These are phyloP conservation scores for Apocheima hispidaria DNA, from an alignment of 2,888 invertebrate species.

Conservation along the genomic window DNA sequence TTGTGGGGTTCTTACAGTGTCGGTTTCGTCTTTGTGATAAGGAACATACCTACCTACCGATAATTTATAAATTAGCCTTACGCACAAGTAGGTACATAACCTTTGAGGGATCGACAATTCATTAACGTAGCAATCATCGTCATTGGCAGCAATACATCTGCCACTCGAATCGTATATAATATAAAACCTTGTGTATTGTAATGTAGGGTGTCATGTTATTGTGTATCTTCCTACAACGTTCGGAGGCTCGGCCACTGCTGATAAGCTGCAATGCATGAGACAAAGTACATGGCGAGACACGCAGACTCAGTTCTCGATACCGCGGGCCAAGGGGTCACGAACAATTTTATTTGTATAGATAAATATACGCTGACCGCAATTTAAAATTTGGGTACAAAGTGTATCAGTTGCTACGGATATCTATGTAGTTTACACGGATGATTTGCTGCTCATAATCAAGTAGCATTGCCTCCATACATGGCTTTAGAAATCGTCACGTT, in stretches of 20 bases:
- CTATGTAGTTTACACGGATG: conserved; percentile 1
- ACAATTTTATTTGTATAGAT: conserved; percentile 34
- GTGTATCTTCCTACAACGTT: not conserved
- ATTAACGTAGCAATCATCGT: no score
- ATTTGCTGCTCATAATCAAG: not conserved
- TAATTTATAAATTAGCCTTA: no score
- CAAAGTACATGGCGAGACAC: conserved; percentile 24
- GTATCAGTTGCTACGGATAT: conserved; percentile 4
- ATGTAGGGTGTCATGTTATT: conserved; percentile 1
- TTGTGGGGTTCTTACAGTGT: no score
- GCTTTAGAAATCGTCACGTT: not conserved
- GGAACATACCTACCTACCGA: no score
- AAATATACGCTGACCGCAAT: conserved; percentile 28
- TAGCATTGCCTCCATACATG: not conserved
- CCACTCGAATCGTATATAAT: no score
- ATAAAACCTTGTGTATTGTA: not conserved
- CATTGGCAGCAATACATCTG: no score
- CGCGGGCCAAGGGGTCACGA: conserved; percentile 32
- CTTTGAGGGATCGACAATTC: no score
- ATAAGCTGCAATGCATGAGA: conserved; percentile 37
- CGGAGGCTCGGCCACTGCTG: conserved; percentile 55
- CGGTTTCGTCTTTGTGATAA: no score
- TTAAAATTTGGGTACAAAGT: conserved; percentile 26
- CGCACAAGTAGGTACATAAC: no score
- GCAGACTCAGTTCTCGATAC: conserved; percentile 37